Percentiles rank a stretch among this genome's conserved stretches.
Evolutionary conservation across 2,888 invertebrate genomes (phyloP).

Genomic region (Tachina fera): DNA sequence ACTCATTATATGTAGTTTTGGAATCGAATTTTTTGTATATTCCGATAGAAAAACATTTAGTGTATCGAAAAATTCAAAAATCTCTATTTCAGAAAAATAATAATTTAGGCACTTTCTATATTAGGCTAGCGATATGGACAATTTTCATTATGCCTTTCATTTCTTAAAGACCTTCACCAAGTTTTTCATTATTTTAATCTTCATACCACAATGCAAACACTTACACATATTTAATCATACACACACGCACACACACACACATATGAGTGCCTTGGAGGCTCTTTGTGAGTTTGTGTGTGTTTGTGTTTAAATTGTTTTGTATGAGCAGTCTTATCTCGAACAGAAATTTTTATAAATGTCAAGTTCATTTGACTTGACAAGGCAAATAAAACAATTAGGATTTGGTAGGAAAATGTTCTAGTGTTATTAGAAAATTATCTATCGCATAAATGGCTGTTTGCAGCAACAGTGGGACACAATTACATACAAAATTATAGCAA

Average conservation of each 20-base stretch:
- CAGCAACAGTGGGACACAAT: not conserved
- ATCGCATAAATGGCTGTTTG: slow-evolving; percentile 21
- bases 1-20: no score
- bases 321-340: not conserved
- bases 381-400: slow-evolving; percentile 53
- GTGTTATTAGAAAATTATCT: slow-evolving; percentile 49
- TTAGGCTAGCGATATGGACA: no score
- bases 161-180: not conserved
- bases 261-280: no score
- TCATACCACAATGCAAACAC: not conserved
- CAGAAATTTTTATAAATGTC: slow-evolving; percentile 17
- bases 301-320: not conserved
- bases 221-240: not conserved
- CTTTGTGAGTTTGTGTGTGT: not conserved
- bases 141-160: not conserved
- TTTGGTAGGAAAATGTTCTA: slow-evolving; percentile 36
- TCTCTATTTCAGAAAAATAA: no score
- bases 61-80: no score
- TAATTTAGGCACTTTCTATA: no score
- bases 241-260: not conserved
- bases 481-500: no score
- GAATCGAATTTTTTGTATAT: no score
- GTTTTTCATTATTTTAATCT: not conserved
- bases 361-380: slow-evolving; percentile 52
- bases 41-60: no score